Evolutionary conservation across 2,888 invertebrate species (phyloP), one percentile per base, ranked within the genome.

Genomic region (Seira musarum): DNA sequence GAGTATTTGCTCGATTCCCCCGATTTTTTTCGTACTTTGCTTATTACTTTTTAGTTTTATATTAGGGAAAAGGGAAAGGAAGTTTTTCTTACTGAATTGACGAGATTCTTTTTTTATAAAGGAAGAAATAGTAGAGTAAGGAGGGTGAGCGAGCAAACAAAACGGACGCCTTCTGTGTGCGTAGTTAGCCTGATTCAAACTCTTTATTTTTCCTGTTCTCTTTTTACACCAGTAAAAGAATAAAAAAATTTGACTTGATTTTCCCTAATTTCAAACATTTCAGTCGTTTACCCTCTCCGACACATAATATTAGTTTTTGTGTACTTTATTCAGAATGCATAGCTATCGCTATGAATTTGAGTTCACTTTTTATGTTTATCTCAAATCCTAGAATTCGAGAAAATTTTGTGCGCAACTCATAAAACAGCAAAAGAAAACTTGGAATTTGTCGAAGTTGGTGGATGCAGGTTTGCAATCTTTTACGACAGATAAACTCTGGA

Each of bases 1-100:
- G 80, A 80, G 70, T 80, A 80, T 80, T 80, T 80, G 70, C 73
- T 69, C 68, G 61, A 49, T 74, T 69, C 69, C 63, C 40, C 67
- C 22, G 65, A 64, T 69, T 65, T 65, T 30, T 30, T 35, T 70
- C 77, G 35, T 61, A 60, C n/a, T 63, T n/a, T n/a, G 13, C 60
- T 30, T 57, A 69, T n/a, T n/a, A n/a, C n/a, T n/a, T n/a, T n/a
- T n/a, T n/a, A n/a, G n/a, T n/a, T n/a, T n/a, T n/a, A n/a, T n/a
- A n/a, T n/a, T n/a, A n/a, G n/a, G n/a, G n/a, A n/a, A n/a, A n/a
- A n/a, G n/a, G n/a, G n/a, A n/a, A 2, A 35, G 46, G 17, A 80
- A 80, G 53, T 68, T 79, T 73, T 64, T 74, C 65, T 40, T 61
- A 30, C 60, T 66, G 71, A 80, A 65, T 69, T 69, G 65, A 80